Evolutionary conservation across 2,797 vertebrate species (phyloP), one percentile per base, ranked within the genome.

Genomic region (Helostoma temminkii): DNA sequence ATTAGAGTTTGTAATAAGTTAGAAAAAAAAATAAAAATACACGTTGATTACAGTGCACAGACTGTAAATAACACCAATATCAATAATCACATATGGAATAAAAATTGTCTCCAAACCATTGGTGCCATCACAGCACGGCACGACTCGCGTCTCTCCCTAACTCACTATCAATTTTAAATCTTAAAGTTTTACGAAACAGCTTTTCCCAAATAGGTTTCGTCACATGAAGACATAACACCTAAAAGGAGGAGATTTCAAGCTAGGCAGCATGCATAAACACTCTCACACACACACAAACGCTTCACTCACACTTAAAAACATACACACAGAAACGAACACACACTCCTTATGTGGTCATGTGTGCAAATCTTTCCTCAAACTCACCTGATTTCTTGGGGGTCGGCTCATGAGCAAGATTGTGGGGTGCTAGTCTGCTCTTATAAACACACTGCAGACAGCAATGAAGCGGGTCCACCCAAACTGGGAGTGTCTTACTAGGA

Each of bases 401-500:
- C 94, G 92, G 95, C 95, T 95, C 92, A 90, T 93, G 92, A 90
- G 90, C 91, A 62, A 84, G 78, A 80, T 73, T 88, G 66, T 57
- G 79, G 66, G 86, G 76, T 80, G 60, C 60, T 84, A 70, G 79
- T 68, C 88, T 56, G 80, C 85, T 82, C 91, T 94, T 95, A 93
- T 94, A 95, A 91, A 92, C 82, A 85, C 82, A 88, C 81, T 88
- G 87, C 82, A 71, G 85, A 79, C 82, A 70, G 82, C 59, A 60
- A 78, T 83, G 84, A 19, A 85, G 83, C 59, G 60, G 90, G 87
- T 92, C 93, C 89, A 93, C 94, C 92, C 88, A 83, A 85, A 93
- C 89, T 87, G 93, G 93, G 96, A 96, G 97, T 96, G 96, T 96
- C 96, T 67, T 90, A 93, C 69, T 76, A 87, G 77, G 60, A 90